Evolutionary conservation across 2,113 vertebrate species (phyloP).

Genomic region (Collichthys lucidus): DNA sequence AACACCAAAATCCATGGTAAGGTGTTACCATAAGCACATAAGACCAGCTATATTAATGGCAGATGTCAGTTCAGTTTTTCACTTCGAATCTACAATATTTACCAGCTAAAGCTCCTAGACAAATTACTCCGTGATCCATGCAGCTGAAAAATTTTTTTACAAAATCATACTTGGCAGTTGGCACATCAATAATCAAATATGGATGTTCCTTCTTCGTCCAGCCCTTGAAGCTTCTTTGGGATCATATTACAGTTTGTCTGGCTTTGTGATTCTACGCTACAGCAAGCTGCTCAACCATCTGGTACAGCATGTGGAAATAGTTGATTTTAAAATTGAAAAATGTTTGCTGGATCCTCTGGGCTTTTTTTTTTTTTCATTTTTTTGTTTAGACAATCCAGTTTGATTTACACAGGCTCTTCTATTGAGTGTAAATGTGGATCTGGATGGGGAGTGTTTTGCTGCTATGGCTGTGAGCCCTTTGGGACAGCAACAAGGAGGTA

Average conservation of each 20-base stretch:
- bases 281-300: constrained; percentile 66
- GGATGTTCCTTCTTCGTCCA: constrained; percentile 36
- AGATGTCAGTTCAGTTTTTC: not conserved
- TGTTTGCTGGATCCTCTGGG: constrained; percentile 32
- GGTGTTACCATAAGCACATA: constrained; percentile 6
- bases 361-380: constrained; percentile 24
- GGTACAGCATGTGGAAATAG: constrained; percentile 64
- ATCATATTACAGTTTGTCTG: constrained; percentile 60
- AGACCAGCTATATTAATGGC: not conserved
- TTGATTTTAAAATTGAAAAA: constrained; percentile 57
- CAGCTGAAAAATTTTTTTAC: not conserved
- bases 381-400: constrained; percentile 36
- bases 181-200: constrained; percentile 51
- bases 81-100: constrained; percentile 24
- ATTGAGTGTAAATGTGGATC: constrained; percentile 17
- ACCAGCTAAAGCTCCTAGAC: constrained; percentile 8
- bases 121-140: constrained; percentile 12
- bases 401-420: constrained; percentile 57
- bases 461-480: not conserved
- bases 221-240: constrained; percentile 35
- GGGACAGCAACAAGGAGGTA: constrained; percentile 33
- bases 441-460: constrained; percentile 19
- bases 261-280: constrained; percentile 41
- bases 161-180: constrained; percentile 43
- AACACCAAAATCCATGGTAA: not conserved